Evolutionary conservation across 2,797 vertebrate genomes (phyloP), one percentile per base, ranked within the genome.

Genomic region (Chaetophractus vellerosus): DNA sequence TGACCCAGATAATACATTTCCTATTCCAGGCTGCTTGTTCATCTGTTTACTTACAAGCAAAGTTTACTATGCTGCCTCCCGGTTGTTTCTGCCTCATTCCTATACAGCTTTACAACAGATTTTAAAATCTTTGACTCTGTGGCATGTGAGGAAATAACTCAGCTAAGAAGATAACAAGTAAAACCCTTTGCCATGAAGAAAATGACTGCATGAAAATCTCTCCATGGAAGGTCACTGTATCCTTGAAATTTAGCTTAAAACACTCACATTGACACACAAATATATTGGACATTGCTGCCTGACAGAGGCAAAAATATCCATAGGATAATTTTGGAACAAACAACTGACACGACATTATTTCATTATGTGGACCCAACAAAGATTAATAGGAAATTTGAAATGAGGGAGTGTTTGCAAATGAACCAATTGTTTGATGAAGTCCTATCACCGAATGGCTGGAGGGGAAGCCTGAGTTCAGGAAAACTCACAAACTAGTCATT

Each of bases 311-410:
- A 87, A 82, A 71, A 23, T 88, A 83, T 9, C 33, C 72, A 74
- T n/a, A 78, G 28, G 31, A 2, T 26, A 76, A 72, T 80, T 94
- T 36, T 57, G 55, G 50, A 91, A 71, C 63, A 92, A 57, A 81
- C 12, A 78, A 38, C 19, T 69, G 36, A 83, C 23, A 74, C n/a
- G n/a, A n/a, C 23, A 61, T 93, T 94, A 79, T 92, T 93, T 95
- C 57, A 94, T 52, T 79, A 9, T 33, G 16, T 38, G 55, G 26
- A 28, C 23, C 45, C 57, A 79, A 76, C n/a, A 50, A 55, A 66
- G 23, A 87, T 74, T 38, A 91, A 75, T 11, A 71, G 31, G 26
- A 41, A 52, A 57, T 91, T 83, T 91, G 71, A 93, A 95, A 89
- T 63, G 55, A 78, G 55, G 38, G 87, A 24, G 8, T 90, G 64